Evolutionary conservation across 2,888 invertebrate species (phyloP).

Genomic region (Atrina japonica): DNA sequence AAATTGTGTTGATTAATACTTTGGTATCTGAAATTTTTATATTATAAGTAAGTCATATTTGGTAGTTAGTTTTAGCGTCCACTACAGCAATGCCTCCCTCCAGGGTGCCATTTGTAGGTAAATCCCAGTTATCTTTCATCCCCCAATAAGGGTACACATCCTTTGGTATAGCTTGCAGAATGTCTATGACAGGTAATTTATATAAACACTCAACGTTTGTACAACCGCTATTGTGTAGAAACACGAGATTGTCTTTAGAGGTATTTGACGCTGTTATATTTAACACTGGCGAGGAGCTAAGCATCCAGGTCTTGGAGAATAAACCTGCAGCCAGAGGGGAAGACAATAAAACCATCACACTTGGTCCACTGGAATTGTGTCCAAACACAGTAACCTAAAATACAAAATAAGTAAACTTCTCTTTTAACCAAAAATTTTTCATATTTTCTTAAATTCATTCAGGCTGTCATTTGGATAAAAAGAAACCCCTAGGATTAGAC

Average conservation of each 20-base stretch:
- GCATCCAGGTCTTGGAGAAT: conserved; percentile 84
- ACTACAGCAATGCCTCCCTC: conserved; percentile 62
- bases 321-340: conserved; percentile 84
- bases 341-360: conserved; percentile 89
- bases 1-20: too few species aligned
- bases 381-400: conserved; percentile 90
- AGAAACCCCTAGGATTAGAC: too few species aligned
- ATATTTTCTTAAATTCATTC: too few species aligned
- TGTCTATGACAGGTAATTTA: conserved; percentile 54
- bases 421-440: too few species aligned
- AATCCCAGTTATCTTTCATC: conserved; percentile 63
- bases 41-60: too few species aligned
- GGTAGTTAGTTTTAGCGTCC: conserved; percentile 69
- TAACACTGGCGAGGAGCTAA: conserved; percentile 71
- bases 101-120: conserved; percentile 56
- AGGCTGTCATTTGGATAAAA: too few species aligned
- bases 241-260: conserved; percentile 63
- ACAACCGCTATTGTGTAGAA: conserved; percentile 59
- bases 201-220: conserved; percentile 56
- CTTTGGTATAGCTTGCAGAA: conserved; percentile 65
- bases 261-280: conserved; percentile 68
- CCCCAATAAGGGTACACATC: conserved; percentile 67
- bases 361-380: conserved; percentile 91
- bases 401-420: too few species aligned
- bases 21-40: too few species aligned